Evolutionary conservation across 2,888 invertebrate genomes (phyloP).

Genomic region (Automeris io): DNA sequence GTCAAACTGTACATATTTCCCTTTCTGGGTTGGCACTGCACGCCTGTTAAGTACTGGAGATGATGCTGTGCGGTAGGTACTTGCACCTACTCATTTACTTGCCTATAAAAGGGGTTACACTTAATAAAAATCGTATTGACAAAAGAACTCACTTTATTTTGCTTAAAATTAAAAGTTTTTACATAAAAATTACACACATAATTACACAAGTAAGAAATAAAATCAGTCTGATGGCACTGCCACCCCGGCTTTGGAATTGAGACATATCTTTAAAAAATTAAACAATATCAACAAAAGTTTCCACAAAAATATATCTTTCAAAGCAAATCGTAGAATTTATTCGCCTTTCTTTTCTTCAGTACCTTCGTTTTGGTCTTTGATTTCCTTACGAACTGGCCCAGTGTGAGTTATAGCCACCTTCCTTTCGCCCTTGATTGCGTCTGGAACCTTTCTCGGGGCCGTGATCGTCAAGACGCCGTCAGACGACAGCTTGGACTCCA

Average conservation of each 20-base stretch:
- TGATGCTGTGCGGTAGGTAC: no score
- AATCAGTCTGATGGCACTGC: slow-evolving; percentile 33
- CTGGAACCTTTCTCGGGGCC: slow-evolving; percentile 63
- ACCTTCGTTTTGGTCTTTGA: slow-evolving; percentile 21
- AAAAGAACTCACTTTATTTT: no score
- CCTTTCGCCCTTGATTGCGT: slow-evolving; percentile 32
- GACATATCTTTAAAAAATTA: not conserved
- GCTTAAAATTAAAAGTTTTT: no score
- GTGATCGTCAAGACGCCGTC: slow-evolving; percentile 83
- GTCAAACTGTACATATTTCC: no score
- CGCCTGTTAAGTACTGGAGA: no score
- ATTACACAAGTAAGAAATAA: slow-evolving; percentile 3
- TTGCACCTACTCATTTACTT: no score
- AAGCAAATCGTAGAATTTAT: not conserved
- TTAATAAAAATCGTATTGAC: not conserved
- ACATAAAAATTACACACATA: not conserved
- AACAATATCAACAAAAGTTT: not conserved
- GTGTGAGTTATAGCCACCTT: slow-evolving; percentile 36
- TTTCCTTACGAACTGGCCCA: slow-evolving; percentile 42
- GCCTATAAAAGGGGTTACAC: no score
- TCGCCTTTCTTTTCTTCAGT: slow-evolving; percentile 11
- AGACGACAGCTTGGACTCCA: slow-evolving; percentile 82
- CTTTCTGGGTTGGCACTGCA: no score
- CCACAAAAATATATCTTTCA: not conserved
- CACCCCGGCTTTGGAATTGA: slow-evolving; percentile 17